Evolutionary conservation across 2,888 invertebrate genomes (phyloP).

Genomic region (Parnassius apollo): DNA sequence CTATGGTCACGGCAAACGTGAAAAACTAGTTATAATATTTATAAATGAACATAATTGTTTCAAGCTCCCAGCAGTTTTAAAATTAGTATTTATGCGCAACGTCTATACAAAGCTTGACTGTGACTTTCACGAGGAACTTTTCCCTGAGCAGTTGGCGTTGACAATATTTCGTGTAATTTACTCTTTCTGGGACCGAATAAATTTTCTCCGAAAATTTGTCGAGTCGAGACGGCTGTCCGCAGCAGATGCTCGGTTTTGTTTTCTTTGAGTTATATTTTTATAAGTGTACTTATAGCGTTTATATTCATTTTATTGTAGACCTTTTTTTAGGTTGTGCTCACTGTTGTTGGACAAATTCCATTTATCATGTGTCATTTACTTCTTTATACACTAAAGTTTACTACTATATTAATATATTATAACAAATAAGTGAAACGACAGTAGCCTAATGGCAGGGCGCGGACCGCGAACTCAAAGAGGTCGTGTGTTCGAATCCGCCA

Average conservation of each 20-base stretch:
- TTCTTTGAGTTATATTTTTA: constrained; percentile 36
- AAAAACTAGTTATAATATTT: no score
- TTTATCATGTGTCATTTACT: no score
- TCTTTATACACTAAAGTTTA: no score
- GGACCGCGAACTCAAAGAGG: no score
- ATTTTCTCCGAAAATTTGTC: constrained; percentile 48
- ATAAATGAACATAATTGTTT: neutral
- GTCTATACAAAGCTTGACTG: constrained; percentile 7
- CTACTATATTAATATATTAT: no score
- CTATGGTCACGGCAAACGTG: no score
- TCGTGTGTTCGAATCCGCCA: no score
- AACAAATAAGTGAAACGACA: no score
- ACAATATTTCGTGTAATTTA: constrained; percentile 73
- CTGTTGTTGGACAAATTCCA: no score
- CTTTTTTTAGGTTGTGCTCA: neutral
- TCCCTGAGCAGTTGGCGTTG: constrained; percentile 52
- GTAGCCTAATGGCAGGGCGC: no score
- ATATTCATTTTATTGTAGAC: constrained; percentile 5
- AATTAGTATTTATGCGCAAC: constrained; percentile 19
- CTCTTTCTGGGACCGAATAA: constrained; percentile 69
- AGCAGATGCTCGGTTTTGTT: constrained; percentile 56
- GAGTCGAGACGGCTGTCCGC: constrained; percentile 45
- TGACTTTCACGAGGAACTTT: constrained; percentile 34
- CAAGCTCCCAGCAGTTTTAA: constrained; percentile 11
- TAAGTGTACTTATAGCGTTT: constrained; percentile 11